Conservation (phyloP, 2,797 vertebrate species). For the Stomatorhinus walkeri region DNA sequence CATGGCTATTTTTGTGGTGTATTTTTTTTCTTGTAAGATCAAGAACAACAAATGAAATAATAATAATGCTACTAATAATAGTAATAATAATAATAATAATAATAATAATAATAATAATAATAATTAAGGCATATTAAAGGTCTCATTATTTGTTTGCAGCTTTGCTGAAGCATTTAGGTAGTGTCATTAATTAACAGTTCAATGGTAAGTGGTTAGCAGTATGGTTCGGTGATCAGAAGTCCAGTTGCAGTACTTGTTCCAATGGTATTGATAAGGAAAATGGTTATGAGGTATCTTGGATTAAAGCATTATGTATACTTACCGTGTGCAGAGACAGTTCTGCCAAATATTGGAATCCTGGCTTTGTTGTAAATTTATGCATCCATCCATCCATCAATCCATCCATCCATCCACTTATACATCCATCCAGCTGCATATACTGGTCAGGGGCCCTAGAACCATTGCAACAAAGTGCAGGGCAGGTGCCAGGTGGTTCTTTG, state of each 20-base stretch:
- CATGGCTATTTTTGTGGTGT: constrained; percentile 7
- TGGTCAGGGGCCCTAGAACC: neutral
- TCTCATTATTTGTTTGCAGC: neutral
- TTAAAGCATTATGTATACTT: neutral
- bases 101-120: neutral
- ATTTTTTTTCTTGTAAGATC: neutral
- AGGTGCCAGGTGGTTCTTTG: neutral
- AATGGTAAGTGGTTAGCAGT: neutral
- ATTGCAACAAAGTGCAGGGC: neutral
- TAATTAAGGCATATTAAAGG: neutral
- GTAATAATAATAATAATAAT: neutral
- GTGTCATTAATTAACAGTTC: neutral
- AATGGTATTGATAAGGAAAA: neutral
- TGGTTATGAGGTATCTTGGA: neutral
- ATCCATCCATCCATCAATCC: neutral
- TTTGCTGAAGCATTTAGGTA: neutral
- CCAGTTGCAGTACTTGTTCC: neutral
- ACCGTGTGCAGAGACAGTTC: neutral
- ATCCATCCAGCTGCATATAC: neutral
- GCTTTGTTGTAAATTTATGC: neutral
- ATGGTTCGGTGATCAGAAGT: neutral
- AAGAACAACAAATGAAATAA: neutral
- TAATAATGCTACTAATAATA: neutral
- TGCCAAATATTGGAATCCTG: neutral
- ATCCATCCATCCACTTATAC: neutral